These are phyloP conservation scores for Callosobruchus maculatus DNA, from an alignment of 2,888 invertebrate genomes.

Conservation along the genomic window DNA sequence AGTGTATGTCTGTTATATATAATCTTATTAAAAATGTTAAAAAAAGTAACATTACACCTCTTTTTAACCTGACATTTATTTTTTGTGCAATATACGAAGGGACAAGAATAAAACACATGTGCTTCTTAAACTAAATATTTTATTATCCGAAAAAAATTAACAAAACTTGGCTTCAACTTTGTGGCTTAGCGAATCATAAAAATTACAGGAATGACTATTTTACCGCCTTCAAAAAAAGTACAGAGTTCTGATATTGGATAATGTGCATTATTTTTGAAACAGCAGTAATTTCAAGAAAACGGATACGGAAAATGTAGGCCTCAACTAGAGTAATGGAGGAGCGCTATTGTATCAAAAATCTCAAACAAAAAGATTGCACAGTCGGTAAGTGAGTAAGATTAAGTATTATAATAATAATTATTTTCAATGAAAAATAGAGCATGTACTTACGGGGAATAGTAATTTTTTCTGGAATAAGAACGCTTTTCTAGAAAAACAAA, in stretches of 20 bases:
- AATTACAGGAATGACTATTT: conserved; percentile 2
- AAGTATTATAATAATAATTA: too few relatives aligned
- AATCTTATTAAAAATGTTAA: conserved; percentile 39
- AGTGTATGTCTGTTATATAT: conserved; percentile 39
- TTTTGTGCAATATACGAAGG: background rate
- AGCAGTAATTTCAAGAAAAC: too few relatives aligned
- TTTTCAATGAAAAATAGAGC: too few relatives aligned
- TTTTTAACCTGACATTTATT: conserved; percentile 18
- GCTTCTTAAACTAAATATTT: conserved; percentile 12
- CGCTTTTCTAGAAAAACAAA: too few relatives aligned
- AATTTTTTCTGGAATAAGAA: too few relatives aligned
- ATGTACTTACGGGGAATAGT: too few relatives aligned
- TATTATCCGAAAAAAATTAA: conserved; percentile 34
- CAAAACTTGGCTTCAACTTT: conserved; percentile 27
- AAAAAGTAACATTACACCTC: conserved; percentile 36
- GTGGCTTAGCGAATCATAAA: background rate
- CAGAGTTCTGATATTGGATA: background rate
- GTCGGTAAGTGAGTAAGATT: too few relatives aligned
- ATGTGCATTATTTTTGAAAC: background rate
- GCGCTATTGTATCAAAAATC: too few relatives aligned
- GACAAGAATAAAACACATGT: background rate
- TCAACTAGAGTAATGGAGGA: too few relatives aligned
- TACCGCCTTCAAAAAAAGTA: conserved; percentile 6
- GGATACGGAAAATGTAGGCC: too few relatives aligned
- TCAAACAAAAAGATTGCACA: too few relatives aligned